A percentile compares a stretch with the other conserved stretches of the same genome.
Evolutionary conservation across 2,113 vertebrate genomes (phyloP).

Genomic region (Oenanthe oenanthe): DNA sequence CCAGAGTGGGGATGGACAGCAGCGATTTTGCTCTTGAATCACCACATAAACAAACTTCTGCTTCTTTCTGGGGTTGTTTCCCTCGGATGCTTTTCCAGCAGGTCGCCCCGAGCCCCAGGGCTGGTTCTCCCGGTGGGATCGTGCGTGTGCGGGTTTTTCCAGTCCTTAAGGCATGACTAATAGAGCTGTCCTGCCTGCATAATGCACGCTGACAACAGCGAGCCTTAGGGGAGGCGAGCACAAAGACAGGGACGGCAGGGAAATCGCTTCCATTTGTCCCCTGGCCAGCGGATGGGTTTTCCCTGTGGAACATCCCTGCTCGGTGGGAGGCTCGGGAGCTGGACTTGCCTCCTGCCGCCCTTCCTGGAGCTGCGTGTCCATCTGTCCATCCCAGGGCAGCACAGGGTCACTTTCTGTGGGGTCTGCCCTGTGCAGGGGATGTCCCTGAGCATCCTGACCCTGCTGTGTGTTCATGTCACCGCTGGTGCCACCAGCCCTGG

Average conservation of each 20-base stretch:
- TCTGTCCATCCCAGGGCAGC: background rate
- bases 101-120: background rate
- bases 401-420: background rate
- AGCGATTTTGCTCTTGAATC: background rate
- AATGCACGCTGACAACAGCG: background rate
- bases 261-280: background rate
- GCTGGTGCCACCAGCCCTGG: background rate
- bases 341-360: background rate
- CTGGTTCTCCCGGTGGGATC: rapidly evolving
- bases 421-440: rapidly evolving
- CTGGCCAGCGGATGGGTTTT: background rate
- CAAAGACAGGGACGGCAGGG: background rate
- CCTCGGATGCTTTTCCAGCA: background rate
- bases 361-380: background rate
- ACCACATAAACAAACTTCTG: rapidly evolving
- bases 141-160: background rate
- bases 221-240: background rate
- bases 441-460: background rate
- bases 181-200: background rate
- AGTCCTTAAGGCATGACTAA: background rate
- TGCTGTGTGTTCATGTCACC: rapidly evolving
- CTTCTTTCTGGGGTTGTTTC: background rate
- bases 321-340: background rate
- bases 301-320: background rate
- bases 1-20: rapidly evolving